phyloP scores from a whole-genome alignment of 2,113 vertebrate genomes.

The Acrocephalus arundinaceus region DNA sequence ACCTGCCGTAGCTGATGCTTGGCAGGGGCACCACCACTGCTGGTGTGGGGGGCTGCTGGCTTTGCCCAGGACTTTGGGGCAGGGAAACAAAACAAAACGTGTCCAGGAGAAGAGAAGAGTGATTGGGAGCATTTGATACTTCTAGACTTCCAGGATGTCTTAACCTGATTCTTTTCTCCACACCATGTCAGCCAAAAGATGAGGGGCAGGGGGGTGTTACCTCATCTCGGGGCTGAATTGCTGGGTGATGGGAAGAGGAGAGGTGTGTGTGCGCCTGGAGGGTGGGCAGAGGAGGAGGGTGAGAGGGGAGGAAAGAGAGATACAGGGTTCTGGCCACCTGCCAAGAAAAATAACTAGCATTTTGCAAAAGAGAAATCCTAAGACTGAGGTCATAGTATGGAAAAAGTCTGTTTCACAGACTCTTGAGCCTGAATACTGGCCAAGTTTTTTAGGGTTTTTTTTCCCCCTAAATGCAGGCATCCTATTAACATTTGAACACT shows the following conservation, averaged over 20 bases:
- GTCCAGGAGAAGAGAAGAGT: not conserved
- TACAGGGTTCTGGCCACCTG: conserved; percentile 52
- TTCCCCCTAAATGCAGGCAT: conserved; percentile 2
- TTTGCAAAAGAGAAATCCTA: conserved; percentile 68
- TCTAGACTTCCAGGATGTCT: not conserved
- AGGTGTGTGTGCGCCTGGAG: not conserved
- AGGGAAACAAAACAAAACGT: not conserved
- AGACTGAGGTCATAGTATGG: conserved; percentile 76
- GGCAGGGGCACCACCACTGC: not conserved
- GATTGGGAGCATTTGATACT: rapidly evolving
- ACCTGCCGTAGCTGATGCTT: not conserved
- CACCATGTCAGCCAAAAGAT: not conserved
- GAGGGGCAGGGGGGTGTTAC: not conserved
- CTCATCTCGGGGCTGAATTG: not conserved
- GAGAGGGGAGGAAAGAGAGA: conserved; percentile 19
- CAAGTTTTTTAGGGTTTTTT: conserved; percentile 17
- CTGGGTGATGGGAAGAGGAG: not conserved
- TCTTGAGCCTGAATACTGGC: conserved; percentile 66
- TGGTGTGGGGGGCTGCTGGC: not conserved
- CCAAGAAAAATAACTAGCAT: conserved; percentile 76
- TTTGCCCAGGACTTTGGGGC: not conserved
- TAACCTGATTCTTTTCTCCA: not conserved
- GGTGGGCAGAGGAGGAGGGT: not conserved
- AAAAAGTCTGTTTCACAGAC: conserved; percentile 78
- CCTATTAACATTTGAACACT: conserved; percentile 68